A percentile compares a stretch with the other conserved stretches of the same genome.
Evolutionary conservation across 2,113 vertebrate species (phyloP).

Genomic region (Nettapus auritus): DNA sequence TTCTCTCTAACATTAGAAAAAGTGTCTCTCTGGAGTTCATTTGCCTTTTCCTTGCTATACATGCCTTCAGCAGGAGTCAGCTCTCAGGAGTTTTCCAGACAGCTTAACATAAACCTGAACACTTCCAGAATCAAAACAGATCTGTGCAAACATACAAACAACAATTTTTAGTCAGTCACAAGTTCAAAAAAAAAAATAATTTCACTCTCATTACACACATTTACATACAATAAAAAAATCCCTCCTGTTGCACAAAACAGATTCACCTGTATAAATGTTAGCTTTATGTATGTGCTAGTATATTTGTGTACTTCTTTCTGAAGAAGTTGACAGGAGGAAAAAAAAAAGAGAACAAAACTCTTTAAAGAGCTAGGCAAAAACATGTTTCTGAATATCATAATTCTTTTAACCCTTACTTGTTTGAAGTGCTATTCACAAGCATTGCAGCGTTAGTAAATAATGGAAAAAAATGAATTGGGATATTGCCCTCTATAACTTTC

Average conservation of each 20-base stretch:
- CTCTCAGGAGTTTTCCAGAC: not conserved
- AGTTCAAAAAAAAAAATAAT: not conserved
- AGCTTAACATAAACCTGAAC: not conserved
- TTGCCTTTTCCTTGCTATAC: not conserved
- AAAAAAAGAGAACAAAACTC: not conserved
- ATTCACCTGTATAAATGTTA: not conserved
- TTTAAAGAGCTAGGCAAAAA: not conserved
- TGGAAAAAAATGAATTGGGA: not conserved
- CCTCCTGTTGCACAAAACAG: not conserved
- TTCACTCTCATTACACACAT: not conserved
- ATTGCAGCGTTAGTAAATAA: not conserved
- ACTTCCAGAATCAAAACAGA: fast-evolving
- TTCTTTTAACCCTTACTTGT: not conserved
- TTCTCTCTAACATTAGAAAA: not conserved
- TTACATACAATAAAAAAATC: fast-evolving
- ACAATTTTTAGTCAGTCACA: not conserved
- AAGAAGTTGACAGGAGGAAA: not conserved
- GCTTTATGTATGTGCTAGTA: too few species aligned
- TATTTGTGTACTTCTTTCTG: not conserved
- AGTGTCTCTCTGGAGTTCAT: not conserved
- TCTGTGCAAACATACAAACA: not conserved
- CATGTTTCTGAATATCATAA: not conserved
- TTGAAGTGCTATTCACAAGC: not conserved
- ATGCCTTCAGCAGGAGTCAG: not conserved
- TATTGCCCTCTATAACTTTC: not conserved